phyloP scores from a whole-genome alignment of 2,113 vertebrate species.

The Dipodomys merriami region DNA sequence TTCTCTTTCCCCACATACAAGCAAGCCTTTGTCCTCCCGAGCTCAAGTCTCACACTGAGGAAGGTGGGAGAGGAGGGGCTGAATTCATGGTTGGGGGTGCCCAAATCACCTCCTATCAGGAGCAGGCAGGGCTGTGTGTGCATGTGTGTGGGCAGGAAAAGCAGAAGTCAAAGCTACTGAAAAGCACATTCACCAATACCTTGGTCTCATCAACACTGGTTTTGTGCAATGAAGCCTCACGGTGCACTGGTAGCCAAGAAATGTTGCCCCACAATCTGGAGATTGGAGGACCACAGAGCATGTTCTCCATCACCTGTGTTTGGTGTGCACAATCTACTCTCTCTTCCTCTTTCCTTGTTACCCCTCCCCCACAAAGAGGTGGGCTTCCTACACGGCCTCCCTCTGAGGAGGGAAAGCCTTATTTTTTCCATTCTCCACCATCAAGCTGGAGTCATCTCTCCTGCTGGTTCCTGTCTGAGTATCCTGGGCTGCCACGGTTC shows the following conservation, averaged over 20 bases:
- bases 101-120: not conserved
- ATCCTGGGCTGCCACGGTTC: not conserved
- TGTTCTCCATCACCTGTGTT: rapidly evolving
- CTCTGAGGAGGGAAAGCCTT: no score
- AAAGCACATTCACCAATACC: not conserved
- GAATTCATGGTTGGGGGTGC: no score
- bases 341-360: not conserved
- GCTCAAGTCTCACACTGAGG: not conserved
- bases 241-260: not conserved
- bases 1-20: not conserved
- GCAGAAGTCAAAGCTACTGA: not conserved
- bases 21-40: not conserved
- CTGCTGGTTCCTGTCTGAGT: not conserved
- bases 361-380: not conserved
- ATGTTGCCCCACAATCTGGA: no score
- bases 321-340: no score
- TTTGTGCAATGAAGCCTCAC: not conserved
- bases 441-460: not conserved
- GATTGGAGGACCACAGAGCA: not conserved
- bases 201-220: not conserved
- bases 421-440: not conserved
- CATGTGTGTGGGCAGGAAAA: not conserved
- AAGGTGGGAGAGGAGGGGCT: not conserved
- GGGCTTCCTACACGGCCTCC: not conserved
- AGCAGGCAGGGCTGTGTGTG: not conserved